Percentiles rank a stretch among this genome's conserved stretches.
Conservation (phyloP, 2,113 vertebrate species). For the Gnathonemus longibarbis region DNA sequence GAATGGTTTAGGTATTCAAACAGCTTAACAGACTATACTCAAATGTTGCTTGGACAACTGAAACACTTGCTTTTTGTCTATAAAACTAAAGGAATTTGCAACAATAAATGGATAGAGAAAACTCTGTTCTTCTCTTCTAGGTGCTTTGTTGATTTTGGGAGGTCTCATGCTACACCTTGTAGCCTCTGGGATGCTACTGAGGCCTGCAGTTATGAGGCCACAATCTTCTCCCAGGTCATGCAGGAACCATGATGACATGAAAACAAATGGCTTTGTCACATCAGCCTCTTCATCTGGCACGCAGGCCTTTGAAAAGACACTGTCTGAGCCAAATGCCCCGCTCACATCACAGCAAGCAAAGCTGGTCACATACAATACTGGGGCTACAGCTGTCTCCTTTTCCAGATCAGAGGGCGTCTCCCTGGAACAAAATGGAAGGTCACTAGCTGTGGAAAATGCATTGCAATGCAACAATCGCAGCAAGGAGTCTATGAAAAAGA, state of each 20-base stretch:
- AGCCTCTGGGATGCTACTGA: slow-evolving; percentile 81
- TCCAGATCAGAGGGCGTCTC: slow-evolving; percentile 33
- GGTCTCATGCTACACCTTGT: slow-evolving; percentile 81
- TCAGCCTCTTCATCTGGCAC: slow-evolving; percentile 38
- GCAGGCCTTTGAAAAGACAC: slow-evolving; percentile 27
- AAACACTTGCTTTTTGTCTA: background rate
- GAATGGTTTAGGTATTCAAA: background rate
- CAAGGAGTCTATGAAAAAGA: slow-evolving; percentile 27
- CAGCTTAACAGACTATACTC: background rate
- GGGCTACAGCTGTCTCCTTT: slow-evolving; percentile 29
- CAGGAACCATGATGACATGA: slow-evolving; percentile 42
- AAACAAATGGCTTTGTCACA: slow-evolving; percentile 57
- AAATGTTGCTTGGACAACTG: background rate
- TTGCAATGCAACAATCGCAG: slow-evolving; percentile 28
- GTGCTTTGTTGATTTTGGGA: slow-evolving; percentile 78
- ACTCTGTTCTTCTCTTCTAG: slow-evolving; percentile 45
- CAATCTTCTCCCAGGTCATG: slow-evolving; percentile 33
- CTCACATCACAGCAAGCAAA: slow-evolving; percentile 37
- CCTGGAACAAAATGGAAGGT: slow-evolving; percentile 46
- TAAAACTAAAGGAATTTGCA: background rate
- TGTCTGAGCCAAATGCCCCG: slow-evolving; percentile 28
- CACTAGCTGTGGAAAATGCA: slow-evolving; percentile 36
- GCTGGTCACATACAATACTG: slow-evolving; percentile 33
- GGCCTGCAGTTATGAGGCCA: slow-evolving; percentile 51
- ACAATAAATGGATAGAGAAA: background rate